Evolutionary conservation across 2,113 vertebrate species (phyloP), one percentile per base, ranked within the genome.

Genomic region (Rhea pennata): DNA sequence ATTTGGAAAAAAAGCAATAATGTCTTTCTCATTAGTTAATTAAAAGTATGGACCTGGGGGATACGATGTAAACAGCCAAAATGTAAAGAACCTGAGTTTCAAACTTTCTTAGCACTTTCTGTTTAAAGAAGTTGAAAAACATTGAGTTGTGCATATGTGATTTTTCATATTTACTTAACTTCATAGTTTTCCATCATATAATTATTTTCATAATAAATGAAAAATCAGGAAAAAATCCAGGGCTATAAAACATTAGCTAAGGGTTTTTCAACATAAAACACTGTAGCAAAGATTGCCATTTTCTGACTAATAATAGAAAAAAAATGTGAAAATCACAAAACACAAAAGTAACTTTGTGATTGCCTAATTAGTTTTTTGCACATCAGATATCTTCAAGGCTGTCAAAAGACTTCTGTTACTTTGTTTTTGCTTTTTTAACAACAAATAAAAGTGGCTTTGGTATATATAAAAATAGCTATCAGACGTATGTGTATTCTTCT

Each of bases 21-120:
- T 14, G 6, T n/a, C 9, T 48, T 66, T 78, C 7, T 73, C 10
- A 50, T 69, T 81, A 81, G 39, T 46, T 48, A 81, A 44, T 46
- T 48, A 82, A 54, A 3, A 15, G 9, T 74, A 42, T 3, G 20
- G 3, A 0, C 42, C 27, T 53, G 23, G 17, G 10, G 5, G 1
- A 24, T 21, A 53, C 8, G 12, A 2, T 70, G 6, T 36, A 36
- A 78, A 46, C 5, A 65, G 29, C 4, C 2, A 69, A 82, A 61
- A 2, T 3, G 65, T 5, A 8, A 44, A 61, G 62, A 84, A 36
- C 7, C 20, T 58, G 23, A 61, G 14, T 29, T 71, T 16, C 27
- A 73, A 33, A 64, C 12, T 69, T 67, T 80, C 40, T 76, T 58
- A 53, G 23, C 14, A 12, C 29, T 9, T 56, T 62, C 2, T 46